Conservation (phyloP, 1,140 invertebrate species). For the Drosophila simulans region DNA sequence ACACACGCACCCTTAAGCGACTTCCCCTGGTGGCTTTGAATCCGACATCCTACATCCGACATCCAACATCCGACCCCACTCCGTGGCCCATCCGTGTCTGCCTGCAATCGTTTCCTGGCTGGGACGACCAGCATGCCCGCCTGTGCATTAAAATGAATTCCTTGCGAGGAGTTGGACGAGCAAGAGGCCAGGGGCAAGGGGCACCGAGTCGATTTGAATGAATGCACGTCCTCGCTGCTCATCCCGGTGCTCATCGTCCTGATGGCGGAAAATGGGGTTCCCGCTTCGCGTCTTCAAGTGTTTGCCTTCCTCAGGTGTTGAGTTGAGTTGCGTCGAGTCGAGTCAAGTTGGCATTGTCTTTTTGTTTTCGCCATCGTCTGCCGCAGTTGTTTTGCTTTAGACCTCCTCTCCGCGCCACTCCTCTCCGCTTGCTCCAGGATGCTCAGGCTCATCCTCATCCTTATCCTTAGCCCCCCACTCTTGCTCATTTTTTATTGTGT, state of each 20-base stretch:
- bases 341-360: constrained; percentile 71
- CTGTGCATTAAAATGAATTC: constrained; percentile 79
- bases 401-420: constrained; percentile 1
- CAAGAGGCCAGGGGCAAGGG: constrained; percentile 2
- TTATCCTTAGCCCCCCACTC: neutral
- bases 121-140: constrained; percentile 3
- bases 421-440: neutral
- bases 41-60: neutral
- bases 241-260: constrained; percentile 10
- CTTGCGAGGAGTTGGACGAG: constrained; percentile 53
- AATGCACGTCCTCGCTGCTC: constrained; percentile 65
- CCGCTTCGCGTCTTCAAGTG: constrained; percentile 65
- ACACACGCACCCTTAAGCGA: constrained; percentile 69
- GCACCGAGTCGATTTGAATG: constrained; percentile 69
- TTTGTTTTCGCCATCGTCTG: constrained; percentile 52
- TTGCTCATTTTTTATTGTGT: constrained; percentile 36
- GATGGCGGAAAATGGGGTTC: constrained; percentile 1
- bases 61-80: neutral
- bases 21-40: constrained; percentile 19
- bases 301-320: constrained; percentile 78
- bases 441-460: neutral
- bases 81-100: neutral
- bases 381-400: constrained; percentile 62
- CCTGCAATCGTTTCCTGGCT: constrained; percentile 63
- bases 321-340: constrained; percentile 36